Evolutionary conservation across 2,797 vertebrate genomes (phyloP).

Genomic region (Dendrocincla fuliginosa): DNA sequence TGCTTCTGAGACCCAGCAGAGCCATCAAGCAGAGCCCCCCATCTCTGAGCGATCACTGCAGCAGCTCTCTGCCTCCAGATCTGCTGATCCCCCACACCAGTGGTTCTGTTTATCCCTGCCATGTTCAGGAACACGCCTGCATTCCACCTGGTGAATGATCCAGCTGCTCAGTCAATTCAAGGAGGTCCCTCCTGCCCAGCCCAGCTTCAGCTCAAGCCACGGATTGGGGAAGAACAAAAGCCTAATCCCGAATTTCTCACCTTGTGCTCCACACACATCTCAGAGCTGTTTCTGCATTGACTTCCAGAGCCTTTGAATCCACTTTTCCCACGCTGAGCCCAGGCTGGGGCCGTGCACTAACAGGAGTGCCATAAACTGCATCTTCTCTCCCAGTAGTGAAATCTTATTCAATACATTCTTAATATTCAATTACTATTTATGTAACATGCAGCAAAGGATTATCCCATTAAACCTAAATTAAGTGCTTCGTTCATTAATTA

Average conservation of each 20-base stretch:
- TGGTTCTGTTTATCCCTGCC: accelerated
- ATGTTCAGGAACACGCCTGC: background rate
- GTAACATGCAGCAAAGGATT: slow-evolving; percentile 72
- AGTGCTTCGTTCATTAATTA: slow-evolving; percentile 76
- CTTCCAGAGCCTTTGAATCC: background rate
- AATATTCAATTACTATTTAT: slow-evolving; percentile 81
- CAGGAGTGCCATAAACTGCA: slow-evolving; percentile 52
- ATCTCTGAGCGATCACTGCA: background rate
- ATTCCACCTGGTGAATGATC: background rate
- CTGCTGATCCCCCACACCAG: accelerated
- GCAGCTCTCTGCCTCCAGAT: background rate
- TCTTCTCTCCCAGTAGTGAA: slow-evolving; percentile 47
- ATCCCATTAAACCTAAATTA: slow-evolving; percentile 74
- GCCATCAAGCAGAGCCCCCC: background rate
- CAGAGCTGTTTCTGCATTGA: background rate
- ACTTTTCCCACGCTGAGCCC: background rate
- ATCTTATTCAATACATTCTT: slow-evolving; percentile 70
- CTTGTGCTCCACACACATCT: background rate
- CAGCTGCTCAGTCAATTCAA: background rate
- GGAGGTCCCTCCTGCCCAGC: background rate
- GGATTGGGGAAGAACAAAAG: background rate
- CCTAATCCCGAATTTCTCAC: background rate
- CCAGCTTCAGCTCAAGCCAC: background rate
- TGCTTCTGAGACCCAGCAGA: background rate
- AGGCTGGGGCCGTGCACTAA: background rate